Base-by-base conservation (phyloP, 1,140 invertebrate genomes). In the Eriosoma lanigerum region DNA sequence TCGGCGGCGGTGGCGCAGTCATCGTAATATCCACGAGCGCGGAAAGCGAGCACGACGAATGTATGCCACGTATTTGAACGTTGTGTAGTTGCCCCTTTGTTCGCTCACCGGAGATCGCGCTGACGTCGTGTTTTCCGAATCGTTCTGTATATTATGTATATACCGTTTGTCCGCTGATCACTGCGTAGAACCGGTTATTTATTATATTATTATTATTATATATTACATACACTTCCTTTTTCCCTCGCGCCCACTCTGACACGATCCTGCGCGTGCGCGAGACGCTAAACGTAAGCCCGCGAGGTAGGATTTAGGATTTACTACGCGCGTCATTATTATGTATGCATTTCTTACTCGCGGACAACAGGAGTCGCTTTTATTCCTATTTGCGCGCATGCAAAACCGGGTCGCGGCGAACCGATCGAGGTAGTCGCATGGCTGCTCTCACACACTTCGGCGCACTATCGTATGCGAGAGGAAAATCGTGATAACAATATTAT, bases 151-250 rank as follows among this genome's bases (percentile, higher is more conserved):
- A 60, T 15, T 26, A 26, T 26, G 26, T 32, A 62, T 62, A 62
- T 68, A 68, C 64, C 64, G 64, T 68, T n/a, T 68, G 64, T 46
- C 64, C 64, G 64, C 64, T n/a, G 64, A 66, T 66, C 62, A 66
- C 62, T 19, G 62, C 62, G 62, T 66, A 66, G 64, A 68, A 68
- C 64, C 64, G 64, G 64, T 68, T 68, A 68, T 68, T 68, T 68
- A 32, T 64, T 38, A 38, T 12, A 64, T 13, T 64, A 62, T 56
- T 56, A 56, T 56, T 56, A 58, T 8, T 54, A 54, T 21, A 6
- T 6, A 13, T 24, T 58, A 26, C 56, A 13, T 58, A 58, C 24
- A 24, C 24, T 58, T 58, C 21, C 54, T 56, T 12, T 58, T 26
- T 62, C 58, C 19, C 17, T 10, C 5, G 26, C 58, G 0, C 10